These are phyloP conservation scores for Tylochromis polylepis DNA, from an alignment of 2,113 vertebrate genomes.

Conservation along the genomic window DNA sequence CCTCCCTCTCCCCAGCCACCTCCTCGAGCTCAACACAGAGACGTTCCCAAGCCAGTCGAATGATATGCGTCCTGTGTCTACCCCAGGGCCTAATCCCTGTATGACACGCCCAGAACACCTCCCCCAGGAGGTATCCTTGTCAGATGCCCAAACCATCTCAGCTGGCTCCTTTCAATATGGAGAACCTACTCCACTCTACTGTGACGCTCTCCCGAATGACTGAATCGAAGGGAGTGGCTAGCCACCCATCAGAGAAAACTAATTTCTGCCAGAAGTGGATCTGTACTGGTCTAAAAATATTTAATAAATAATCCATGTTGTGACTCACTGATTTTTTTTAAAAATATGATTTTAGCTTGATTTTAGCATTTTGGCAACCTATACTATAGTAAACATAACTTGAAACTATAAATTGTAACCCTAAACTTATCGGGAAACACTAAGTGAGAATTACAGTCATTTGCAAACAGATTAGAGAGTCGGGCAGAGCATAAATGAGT, in stretches of 20 bases:
- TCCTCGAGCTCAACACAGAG: background rate
- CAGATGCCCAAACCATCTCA: background rate
- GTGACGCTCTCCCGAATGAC: background rate
- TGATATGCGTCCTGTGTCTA: background rate
- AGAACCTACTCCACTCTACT: background rate
- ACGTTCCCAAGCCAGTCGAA: background rate
- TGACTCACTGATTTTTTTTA: background rate
- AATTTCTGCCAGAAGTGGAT: background rate
- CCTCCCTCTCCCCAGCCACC: rapidly evolving
- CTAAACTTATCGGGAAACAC: background rate
- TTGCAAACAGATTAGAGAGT: background rate
- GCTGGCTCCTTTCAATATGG: background rate
- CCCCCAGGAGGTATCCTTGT: background rate
- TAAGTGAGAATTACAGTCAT: background rate
- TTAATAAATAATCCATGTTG: background rate
- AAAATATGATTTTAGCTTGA: background rate
- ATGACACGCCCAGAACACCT: background rate
- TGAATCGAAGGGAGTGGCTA: background rate
- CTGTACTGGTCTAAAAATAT: background rate
- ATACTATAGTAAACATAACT: background rate
- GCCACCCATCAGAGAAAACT: background rate
- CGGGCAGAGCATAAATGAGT: background rate
- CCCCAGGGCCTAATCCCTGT: background rate
- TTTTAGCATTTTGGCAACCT: background rate
- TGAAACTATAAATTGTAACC: background rate